These are phyloP conservation scores for Propithecus perrieri DNA, from an alignment of 2,797 vertebrate genomes.

Conservation along the genomic window DNA sequence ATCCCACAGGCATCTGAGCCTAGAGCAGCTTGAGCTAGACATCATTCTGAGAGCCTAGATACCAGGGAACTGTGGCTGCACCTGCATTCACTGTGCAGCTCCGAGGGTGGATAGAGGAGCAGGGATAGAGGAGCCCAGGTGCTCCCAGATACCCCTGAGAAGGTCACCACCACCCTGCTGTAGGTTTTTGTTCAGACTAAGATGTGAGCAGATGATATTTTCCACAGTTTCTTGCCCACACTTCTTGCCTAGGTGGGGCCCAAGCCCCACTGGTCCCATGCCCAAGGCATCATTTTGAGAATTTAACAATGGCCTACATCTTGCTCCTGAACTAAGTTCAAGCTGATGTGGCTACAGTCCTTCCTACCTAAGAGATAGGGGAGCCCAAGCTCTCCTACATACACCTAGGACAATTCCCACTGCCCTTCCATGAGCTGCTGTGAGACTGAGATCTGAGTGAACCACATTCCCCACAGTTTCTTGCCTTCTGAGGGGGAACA, in stretches of 20 bases:
- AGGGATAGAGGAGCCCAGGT: not conserved
- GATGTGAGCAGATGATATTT: not conserved
- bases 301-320: not conserved
- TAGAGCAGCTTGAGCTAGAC: not conserved
- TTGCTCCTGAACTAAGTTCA: not conserved
- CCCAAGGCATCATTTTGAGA: not conserved
- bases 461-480: not conserved
- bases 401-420: not conserved
- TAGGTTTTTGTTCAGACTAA: not conserved
- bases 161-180: not conserved
- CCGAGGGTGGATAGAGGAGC: not conserved
- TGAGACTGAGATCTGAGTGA: not conserved
- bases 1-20: not conserved
- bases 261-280: not conserved
- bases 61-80: not conserved
- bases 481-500: not conserved
- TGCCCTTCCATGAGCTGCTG: not conserved
- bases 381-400: not conserved
- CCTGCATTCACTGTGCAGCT: not conserved
- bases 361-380: not conserved
- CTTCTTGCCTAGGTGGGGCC: not conserved
- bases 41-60: not conserved
- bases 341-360: not conserved
- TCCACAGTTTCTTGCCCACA: not conserved
- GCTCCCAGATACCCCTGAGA: not conserved